Conservation (phyloP, 1,140 invertebrate genomes). For the Tetraneura akinire region DNA sequence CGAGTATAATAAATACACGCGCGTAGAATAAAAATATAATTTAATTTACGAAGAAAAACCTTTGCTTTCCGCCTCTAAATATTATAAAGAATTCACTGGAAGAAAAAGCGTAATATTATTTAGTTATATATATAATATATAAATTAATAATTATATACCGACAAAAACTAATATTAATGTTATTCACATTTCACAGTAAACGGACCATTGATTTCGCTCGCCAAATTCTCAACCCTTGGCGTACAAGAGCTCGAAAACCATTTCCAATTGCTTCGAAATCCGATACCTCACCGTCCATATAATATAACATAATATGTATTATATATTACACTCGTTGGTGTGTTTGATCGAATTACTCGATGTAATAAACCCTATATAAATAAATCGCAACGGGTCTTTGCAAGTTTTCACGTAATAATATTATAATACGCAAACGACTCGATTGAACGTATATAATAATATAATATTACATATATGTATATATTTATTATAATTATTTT, state of each 20-base stretch:
- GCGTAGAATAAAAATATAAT: too few relatives aligned
- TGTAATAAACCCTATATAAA: not conserved
- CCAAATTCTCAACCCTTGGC: not conserved
- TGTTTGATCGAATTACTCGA: conserved; percentile 12
- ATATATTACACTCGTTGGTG: not conserved
- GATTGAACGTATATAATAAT: not conserved
- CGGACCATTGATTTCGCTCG: not conserved
- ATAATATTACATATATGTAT: too few relatives aligned
- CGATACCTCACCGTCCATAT: not conserved
- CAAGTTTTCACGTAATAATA: not conserved
- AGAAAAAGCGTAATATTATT: too few relatives aligned
- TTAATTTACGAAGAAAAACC: too few relatives aligned
- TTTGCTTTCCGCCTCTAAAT: too few relatives aligned
- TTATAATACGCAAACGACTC: not conserved
- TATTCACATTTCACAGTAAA: not conserved
- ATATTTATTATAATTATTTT: too few relatives aligned
- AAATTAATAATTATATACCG: too few relatives aligned
- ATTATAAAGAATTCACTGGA: too few relatives aligned
- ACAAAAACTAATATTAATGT: too few relatives aligned
- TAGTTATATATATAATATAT: too few relatives aligned
- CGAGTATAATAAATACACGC: too few relatives aligned
- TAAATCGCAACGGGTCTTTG: not conserved
- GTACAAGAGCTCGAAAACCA: not conserved
- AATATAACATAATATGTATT: too few relatives aligned
- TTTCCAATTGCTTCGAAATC: conserved; percentile 19